Conservation (phyloP, 1,140 invertebrate genomes). For the Zaprionus kolodkinae region DNA sequence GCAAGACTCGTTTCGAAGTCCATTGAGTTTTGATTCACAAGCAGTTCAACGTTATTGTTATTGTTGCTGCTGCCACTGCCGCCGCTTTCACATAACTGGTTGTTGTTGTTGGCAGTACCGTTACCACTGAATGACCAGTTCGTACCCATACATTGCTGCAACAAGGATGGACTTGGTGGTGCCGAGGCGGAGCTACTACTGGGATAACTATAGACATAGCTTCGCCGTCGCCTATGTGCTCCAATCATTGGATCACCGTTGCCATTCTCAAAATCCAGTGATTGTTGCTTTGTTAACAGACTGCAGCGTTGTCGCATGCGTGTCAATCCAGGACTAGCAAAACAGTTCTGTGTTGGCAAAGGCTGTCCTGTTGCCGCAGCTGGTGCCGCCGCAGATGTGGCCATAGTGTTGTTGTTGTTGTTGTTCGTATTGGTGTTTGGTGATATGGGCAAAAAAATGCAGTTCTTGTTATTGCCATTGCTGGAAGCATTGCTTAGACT, state of each 20-base stretch:
- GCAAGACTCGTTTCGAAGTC: constrained; percentile 75
- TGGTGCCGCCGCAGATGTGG: constrained; percentile 84
- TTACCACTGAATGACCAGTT: constrained; percentile 54
- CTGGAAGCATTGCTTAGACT: constrained; percentile 85
- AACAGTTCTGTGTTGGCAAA: constrained; percentile 87
- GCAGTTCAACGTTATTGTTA: constrained; percentile 56
- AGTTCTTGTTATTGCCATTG: constrained; percentile 88
- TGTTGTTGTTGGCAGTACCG: constrained; percentile 43
- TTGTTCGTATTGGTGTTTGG: constrained; percentile 84
- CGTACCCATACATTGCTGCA: constrained; percentile 65
- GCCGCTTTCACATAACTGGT: constrained; percentile 22
- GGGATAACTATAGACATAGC: constrained; percentile 66
- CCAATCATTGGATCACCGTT: constrained; percentile 78
- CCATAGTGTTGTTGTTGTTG: constrained; percentile 87
- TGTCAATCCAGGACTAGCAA: constrained; percentile 92
- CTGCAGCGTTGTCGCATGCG: constrained; percentile 85
- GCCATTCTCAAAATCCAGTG: constrained; percentile 66
- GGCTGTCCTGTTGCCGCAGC: constrained; percentile 87
- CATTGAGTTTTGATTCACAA: constrained; percentile 74
- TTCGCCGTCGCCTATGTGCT: constrained; percentile 63
- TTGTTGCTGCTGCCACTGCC: constrained; percentile 35
- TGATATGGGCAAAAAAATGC: constrained; percentile 93
- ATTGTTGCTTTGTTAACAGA: constrained; percentile 74
- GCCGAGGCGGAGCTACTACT: constrained; percentile 78
- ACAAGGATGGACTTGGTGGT: constrained; percentile 78